Conservation (phyloP, 2,888 invertebrate genomes). For the Agriotes lineatus region DNA sequence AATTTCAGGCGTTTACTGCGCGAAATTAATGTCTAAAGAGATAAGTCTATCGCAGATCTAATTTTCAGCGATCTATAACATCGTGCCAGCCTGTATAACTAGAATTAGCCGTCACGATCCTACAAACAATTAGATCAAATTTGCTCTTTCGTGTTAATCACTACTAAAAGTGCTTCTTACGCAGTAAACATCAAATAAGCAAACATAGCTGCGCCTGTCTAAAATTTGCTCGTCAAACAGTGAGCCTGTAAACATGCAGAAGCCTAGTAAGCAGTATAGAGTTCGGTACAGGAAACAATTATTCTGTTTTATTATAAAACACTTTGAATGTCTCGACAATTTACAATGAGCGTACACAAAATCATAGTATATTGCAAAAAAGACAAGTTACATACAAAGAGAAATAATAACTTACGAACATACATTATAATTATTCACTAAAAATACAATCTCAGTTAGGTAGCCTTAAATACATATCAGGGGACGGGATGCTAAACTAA, state of each 20-base stretch:
- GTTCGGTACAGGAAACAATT: slow-evolving; percentile 24
- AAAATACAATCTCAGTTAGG: neutral
- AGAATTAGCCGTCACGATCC: neutral
- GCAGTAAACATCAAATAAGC: slow-evolving; percentile 16
- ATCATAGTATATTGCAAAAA: slow-evolving; percentile 23
- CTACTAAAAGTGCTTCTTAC: slow-evolving; percentile 5
- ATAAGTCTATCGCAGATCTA: too few relatives aligned
- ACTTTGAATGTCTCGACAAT: slow-evolving; percentile 30
- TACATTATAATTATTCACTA: neutral
- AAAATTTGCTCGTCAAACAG: slow-evolving; percentile 3
- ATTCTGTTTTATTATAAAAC: slow-evolving; percentile 39
- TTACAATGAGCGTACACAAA: slow-evolving; percentile 37
- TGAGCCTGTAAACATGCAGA: neutral
- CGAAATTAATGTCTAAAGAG: too few relatives aligned
- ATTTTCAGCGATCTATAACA: too few relatives aligned
- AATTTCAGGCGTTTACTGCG: too few relatives aligned
- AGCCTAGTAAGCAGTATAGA: neutral
- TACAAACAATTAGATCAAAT: slow-evolving; percentile 10
- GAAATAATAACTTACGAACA: slow-evolving; percentile 16
- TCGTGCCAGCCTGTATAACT: too few relatives aligned
- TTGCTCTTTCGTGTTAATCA: slow-evolving; percentile 1
- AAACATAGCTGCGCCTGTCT: neutral
- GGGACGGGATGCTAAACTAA: slow-evolving; percentile 18
- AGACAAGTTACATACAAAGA: slow-evolving; percentile 25
- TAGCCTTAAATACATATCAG: slow-evolving; percentile 5